A percentile compares a stretch with the other conserved stretches of the same genome.
Conservation (phyloP, 2,888 invertebrate genomes). For the Cancer borealis region DNA sequence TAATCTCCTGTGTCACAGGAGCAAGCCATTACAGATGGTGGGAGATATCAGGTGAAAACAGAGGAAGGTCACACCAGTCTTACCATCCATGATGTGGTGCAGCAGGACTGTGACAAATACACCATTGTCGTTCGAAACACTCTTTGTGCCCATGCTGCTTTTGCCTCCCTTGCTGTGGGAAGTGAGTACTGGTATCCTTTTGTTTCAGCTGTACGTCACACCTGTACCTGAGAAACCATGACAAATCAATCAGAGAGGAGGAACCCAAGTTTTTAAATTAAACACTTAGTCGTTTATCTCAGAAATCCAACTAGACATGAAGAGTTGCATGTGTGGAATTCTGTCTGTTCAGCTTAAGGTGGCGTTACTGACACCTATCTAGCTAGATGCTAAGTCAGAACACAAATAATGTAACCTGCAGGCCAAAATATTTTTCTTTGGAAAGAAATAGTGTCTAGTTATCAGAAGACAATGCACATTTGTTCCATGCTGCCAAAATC, state of each 20-base stretch:
- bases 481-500: background rate
- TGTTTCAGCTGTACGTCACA: background rate
- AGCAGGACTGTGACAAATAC: constrained; percentile 89
- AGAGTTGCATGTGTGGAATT: background rate
- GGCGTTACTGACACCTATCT: background rate
- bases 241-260: background rate
- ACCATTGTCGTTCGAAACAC: constrained; percentile 86
- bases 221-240: background rate
- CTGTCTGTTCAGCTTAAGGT: background rate
- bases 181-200: constrained; percentile 48
- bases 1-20: constrained; percentile 78
- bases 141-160: constrained; percentile 85
- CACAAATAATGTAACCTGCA: no score
- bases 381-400: no score
- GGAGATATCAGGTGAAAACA: constrained; percentile 81
- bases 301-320: background rate
- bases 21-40: constrained; percentile 81
- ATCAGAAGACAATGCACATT: no score
- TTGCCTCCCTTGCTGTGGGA: constrained; percentile 87
- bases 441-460: no score
- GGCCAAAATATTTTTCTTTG: no score
- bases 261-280: background rate
- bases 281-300: background rate
- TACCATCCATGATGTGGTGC: constrained; percentile 85
- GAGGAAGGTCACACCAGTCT: constrained; percentile 84